Percentiles rank a stretch among this genome's conserved stretches.
These are phyloP conservation scores for Plagodis dolabraria DNA, from an alignment of 2,888 invertebrate species.

Conservation along the genomic window DNA sequence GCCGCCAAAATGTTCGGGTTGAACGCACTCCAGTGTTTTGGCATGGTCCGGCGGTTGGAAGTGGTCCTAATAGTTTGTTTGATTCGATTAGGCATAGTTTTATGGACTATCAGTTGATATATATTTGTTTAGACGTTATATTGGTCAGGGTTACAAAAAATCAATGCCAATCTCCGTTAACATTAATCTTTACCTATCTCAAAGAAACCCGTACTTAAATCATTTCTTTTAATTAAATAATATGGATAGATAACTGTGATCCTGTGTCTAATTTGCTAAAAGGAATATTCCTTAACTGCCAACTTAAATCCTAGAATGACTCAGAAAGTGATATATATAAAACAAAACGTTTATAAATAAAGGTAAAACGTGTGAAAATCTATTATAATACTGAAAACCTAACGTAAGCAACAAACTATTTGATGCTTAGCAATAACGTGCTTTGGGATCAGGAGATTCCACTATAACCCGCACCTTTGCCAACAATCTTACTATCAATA, in stretches of 20 bases:
- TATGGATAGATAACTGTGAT: too few species aligned
- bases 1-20: slow-evolving; percentile 80
- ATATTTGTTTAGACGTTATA: slow-evolving; percentile 28
- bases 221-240: too few species aligned
- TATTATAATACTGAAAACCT: slow-evolving; percentile 24
- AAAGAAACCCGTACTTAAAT: too few species aligned
- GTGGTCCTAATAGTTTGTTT: slow-evolving; percentile 78
- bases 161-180: neutral
- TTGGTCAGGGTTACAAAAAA: slow-evolving; percentile 16
- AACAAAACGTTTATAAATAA: slow-evolving; percentile 10
- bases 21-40: slow-evolving; percentile 82
- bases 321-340: neutral
- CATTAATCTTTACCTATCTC: too few species aligned
- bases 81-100: slow-evolving; percentile 70
- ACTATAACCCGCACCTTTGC: slow-evolving; percentile 60
- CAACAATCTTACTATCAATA: slow-evolving; percentile 74
- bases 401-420: slow-evolving; percentile 28
- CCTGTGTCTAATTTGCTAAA: too few species aligned
- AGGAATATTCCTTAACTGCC: too few species aligned
- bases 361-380: slow-evolving; percentile 11
- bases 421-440: slow-evolving; percentile 27
- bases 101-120: slow-evolving; percentile 45
- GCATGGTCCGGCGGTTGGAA: slow-evolving; percentile 71
- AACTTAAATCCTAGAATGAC: too few species aligned
- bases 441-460: slow-evolving; percentile 42